A percentile compares a stretch with the other conserved stretches of the same genome.
phyloP scores from a whole-genome alignment of 2,113 vertebrate genomes.

The Sapayoa aenigma region DNA sequence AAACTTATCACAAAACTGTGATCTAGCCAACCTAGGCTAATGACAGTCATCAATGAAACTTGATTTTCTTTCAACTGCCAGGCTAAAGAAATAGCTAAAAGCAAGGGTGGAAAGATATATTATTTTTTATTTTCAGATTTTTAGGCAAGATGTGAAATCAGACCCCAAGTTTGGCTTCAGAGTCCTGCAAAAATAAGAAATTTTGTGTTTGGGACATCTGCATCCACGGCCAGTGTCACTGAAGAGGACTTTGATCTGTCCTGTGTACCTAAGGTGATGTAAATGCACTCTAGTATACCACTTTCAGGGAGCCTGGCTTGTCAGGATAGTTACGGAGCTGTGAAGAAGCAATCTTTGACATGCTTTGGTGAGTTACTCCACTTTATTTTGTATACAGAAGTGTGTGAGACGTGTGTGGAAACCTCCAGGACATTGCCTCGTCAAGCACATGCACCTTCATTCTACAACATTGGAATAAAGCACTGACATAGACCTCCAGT shows the following conservation, averaged over 20 bases:
- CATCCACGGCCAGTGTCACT: too few relatives aligned
- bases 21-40: constrained; percentile 61
- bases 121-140: constrained; percentile 38
- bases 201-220: neutral
- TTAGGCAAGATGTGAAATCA: neutral
- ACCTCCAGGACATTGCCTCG: too few relatives aligned
- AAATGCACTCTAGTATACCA: neutral
- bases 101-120: neutral
- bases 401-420: neutral
- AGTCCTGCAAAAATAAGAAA: neutral
- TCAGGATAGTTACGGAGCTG: neutral
- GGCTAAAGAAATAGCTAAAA: constrained; percentile 49
- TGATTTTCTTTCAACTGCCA: constrained; percentile 64
- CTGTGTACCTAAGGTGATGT: neutral
- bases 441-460: accelerated
- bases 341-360: neutral
- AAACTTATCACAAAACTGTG: constrained; percentile 59
- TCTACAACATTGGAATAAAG: neutral
- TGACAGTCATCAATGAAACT: constrained; percentile 57
- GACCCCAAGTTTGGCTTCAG: neutral
- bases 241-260: neutral
- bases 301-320: neutral
- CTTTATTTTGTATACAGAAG: neutral
- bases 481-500: neutral
- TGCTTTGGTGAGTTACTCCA: neutral